Evolutionary conservation across 37 sponge, comb jelly and placozoan species (phyloP).

Genomic region (Theonella swinhoei): DNA sequence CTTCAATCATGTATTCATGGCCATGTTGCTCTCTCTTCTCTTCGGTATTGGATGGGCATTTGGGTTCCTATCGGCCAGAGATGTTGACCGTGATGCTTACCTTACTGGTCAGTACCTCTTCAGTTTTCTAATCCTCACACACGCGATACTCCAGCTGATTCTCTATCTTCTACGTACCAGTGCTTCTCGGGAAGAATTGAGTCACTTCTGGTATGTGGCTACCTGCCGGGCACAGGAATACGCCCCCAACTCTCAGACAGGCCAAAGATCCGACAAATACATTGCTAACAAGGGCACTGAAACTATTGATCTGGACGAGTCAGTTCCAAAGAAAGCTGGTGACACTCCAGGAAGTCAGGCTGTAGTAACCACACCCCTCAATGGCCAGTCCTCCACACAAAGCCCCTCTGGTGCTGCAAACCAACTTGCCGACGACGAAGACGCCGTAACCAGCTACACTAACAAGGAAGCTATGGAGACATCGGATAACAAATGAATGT

Average conservation of each 20-base stretch:
- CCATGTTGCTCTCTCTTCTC: conserved; percentile 53
- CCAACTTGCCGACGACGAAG: not conserved
- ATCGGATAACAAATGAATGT: no score
- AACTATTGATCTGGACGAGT: not conserved
- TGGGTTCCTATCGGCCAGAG: conserved; percentile 53
- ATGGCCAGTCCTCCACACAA: no score
- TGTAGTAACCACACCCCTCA: no score
- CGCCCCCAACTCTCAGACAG: not conserved
- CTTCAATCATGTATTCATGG: conserved; percentile 23
- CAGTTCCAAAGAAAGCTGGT: not conserved
- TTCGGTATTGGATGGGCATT: conserved; percentile 63
- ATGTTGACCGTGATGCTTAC: not conserved
- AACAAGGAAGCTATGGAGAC: not conserved
- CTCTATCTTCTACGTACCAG: conserved; percentile 32
- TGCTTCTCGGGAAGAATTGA: conserved; percentile 39
- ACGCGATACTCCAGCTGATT: conserved; percentile 37
- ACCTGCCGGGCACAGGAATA: conserved; percentile 25
- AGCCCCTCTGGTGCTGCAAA: not conserved
- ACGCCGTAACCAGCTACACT: not conserved
- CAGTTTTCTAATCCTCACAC: conserved; percentile 46
- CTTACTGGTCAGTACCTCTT: conserved; percentile 48
- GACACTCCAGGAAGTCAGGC: not conserved
- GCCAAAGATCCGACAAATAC: not conserved
- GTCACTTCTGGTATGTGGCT: conserved; percentile 6
- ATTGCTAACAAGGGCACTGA: not conserved